Percentiles rank a stretch among this genome's conserved stretches.
Evolutionary conservation across 2,797 vertebrate genomes (phyloP).

Genomic region (Sternarchorhynchus goeldii): DNA sequence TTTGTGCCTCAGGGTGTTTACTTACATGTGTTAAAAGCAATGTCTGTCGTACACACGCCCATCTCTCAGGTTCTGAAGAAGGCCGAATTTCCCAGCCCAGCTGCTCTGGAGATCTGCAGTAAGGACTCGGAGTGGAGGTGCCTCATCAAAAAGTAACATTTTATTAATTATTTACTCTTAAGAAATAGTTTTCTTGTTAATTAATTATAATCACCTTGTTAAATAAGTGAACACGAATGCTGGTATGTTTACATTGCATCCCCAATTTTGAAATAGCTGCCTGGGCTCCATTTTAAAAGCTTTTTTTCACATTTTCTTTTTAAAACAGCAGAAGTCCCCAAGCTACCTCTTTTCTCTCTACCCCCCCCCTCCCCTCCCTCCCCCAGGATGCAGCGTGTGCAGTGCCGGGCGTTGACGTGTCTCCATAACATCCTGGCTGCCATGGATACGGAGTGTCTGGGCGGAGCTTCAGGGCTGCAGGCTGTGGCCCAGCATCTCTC

Average conservation of each 20-base stretch:
- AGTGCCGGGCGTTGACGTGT: constrained; percentile 89
- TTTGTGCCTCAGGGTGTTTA: not conserved
- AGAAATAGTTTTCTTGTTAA: not conserved
- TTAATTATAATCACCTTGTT: not conserved
- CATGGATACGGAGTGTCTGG: constrained; percentile 87
- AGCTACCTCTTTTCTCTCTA: no score
- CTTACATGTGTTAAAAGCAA: not conserved
- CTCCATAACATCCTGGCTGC: constrained; percentile 90
- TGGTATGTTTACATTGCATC: no score
- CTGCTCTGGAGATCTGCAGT: constrained; percentile 82
- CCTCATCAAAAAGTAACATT: constrained; percentile 87
- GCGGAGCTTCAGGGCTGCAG: constrained; percentile 84
- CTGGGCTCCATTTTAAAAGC: not conserved
- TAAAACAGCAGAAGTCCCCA: no score
- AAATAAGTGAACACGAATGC: not conserved
- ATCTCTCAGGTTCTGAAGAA: constrained; percentile 87
- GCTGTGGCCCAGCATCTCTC: constrained; percentile 86
- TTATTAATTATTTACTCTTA: constrained; percentile 20
- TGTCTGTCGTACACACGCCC: not conserved
- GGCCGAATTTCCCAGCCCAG: constrained; percentile 82
- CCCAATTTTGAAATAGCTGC: no score
- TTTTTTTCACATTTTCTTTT: not conserved
- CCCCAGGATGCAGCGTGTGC: constrained; percentile 85
- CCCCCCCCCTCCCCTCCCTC: not conserved
- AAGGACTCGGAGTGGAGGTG: constrained; percentile 83